Base-by-base conservation (phyloP, 1,140 invertebrate species). In the Drosophila ogumai region DNA sequence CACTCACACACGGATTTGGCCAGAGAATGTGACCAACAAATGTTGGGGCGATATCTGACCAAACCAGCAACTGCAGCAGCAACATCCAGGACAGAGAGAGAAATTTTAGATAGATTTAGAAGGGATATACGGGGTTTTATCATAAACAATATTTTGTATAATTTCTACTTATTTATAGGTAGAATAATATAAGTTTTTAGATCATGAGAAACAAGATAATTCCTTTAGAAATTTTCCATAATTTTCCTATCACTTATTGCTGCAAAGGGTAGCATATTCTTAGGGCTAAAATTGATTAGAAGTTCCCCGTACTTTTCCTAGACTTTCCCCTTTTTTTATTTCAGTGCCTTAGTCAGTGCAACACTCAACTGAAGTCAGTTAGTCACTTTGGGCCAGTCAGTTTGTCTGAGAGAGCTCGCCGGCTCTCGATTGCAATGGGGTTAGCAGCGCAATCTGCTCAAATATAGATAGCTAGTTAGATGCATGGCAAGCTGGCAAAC, bases 391-490 rank as follows among this genome's bases (percentile, higher is more conserved):
- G 77, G 68, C 81, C 78, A 85, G 81, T 85, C 81, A 74, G 82
- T 75, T 67, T 77, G 82, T 87, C 85, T 77, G 79, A 77, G 61
- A 84, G 77, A 79, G 68, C 74, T 28, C 25, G 34, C 17, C 52
- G 52, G 52, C 52, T 55, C 52, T 38, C 52, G 78, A 75, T 90
- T 79, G 85, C 85, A 90, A 85, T 90, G 85, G 63, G 85, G 85
- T 90, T 90, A 90, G 85, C 85, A 66, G 85, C 85, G 85, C 85
- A 90, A 90, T 88, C 85, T 88, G 85, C 81, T 90, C 85, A 88
- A 88, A 90, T 88, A 88, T 88, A 88, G 85, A 88, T 90, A 85
- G 85, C 85, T 88, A 87, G 85, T 85, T 88, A 88, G 85, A 80
- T 72, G 77, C 60, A 67, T 61, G 68, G 80, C 79, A 66, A 82